Evolutionary conservation across 2,888 invertebrate genomes (phyloP).

Genomic region (Drosophila pullipes): DNA sequence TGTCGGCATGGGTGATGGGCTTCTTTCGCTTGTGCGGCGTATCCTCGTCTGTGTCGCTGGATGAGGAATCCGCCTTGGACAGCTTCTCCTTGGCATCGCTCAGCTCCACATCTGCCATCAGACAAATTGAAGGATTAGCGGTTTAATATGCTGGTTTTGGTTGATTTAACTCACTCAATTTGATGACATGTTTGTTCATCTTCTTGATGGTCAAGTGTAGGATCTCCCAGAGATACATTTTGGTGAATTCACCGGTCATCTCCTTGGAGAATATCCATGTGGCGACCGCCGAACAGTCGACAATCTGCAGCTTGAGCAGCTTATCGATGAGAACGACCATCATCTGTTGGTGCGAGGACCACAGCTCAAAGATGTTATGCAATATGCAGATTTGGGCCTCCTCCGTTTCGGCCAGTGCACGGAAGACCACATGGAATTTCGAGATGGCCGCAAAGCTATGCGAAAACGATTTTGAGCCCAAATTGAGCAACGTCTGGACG

Average conservation of each 20-base stretch:
- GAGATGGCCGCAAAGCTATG: slow-evolving; percentile 99
- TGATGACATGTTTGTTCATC: slow-evolving; percentile 97
- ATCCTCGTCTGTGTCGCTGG: slow-evolving; percentile 93
- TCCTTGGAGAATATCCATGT: slow-evolving; percentile 99
- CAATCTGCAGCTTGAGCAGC: slow-evolving; percentile 98
- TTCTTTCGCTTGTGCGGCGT: slow-evolving; percentile 86
- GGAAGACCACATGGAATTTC: slow-evolving; percentile 96
- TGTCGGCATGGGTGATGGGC: slow-evolving; percentile 86
- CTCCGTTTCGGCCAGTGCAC: slow-evolving; percentile 96
- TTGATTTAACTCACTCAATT: slow-evolving; percentile 87
- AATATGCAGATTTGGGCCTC: slow-evolving; percentile 98
- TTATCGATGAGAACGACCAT: slow-evolving; percentile 98
- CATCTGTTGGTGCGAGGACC: slow-evolving; percentile 98
- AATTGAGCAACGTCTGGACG: slow-evolving; percentile 96
- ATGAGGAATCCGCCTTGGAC: slow-evolving; percentile 92
- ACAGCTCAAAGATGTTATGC: slow-evolving; percentile 96
- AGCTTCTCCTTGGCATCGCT: slow-evolving; percentile 94
- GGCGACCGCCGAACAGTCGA: slow-evolving; percentile 98
- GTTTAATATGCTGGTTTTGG: too few species aligned
- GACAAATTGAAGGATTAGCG: not conserved
- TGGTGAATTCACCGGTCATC: slow-evolving; percentile 96
- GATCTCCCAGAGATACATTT: slow-evolving; percentile 98
- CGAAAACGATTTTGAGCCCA: slow-evolving; percentile 98
- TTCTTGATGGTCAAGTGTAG: slow-evolving; percentile 97
- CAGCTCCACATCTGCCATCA: slow-evolving; percentile 89